Base-by-base conservation (phyloP, 2,113 vertebrate genomes). In the Panthera uncia region DNA sequence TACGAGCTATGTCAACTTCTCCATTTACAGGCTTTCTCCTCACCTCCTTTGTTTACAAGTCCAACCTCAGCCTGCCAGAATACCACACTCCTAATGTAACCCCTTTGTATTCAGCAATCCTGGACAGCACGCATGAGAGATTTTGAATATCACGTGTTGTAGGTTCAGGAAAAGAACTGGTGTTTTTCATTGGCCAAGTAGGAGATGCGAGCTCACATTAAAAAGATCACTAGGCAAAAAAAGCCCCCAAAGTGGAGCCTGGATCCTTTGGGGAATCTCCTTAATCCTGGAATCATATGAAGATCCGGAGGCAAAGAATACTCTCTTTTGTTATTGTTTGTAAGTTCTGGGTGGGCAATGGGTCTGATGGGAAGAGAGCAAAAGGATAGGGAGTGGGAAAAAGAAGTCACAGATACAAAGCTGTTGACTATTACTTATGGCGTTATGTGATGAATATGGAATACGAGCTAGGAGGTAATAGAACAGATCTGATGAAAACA, bases 201-300 rank as follows among this genome's bases (percentile, higher is more conserved):
- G 85, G 80, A 88, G 82, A 97, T 78, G 41, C 15, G 23, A 81
- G 68, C 36, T 94, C 94, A 65, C 55, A 23, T 81, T 92, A 15
- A 52, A 92, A 86, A 69, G 18, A 50, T 76, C 68, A 55, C 19
- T 18, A 52, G 1, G 8, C 61, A 25, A 36, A 69, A 45, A 90
- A 95, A 55, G 61, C 80, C 45, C 85, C 45, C 66, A 36, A 29
- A 25, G 66, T 95, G 65, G 29, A 96, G 33, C 50, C 79, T 23
- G 33, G 33, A n/a, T 91, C 90, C 31, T 36, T 84, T 63, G 55
- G 68, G 87, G n/a, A 78, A 92, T 87, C 50, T 69, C 91, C 74
- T 84, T 95, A 94, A 94, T 97, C 95, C 84, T 86, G 11, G 61
- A 71, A 87, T 74, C 85, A 19, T 74, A 69, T 65, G 74, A 91